Evolutionary conservation across 2,888 invertebrate species (phyloP), one percentile per base, ranked within the genome.

Genomic region (Noctua pronuba): DNA sequence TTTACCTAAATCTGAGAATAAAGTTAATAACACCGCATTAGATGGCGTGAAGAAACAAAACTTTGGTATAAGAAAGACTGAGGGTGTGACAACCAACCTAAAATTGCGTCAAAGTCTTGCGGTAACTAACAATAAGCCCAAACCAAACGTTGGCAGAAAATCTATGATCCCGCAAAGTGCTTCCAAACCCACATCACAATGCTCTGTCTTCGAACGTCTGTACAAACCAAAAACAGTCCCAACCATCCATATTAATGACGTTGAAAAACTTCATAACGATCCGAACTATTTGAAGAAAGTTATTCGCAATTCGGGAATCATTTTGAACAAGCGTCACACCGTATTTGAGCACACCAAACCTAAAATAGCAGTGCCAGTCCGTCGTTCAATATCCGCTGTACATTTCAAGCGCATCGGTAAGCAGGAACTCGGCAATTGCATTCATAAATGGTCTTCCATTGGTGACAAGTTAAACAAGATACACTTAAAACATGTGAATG

Each of bases 351-450:
- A 68, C 0, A 75, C 66, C 0, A 92, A 91, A 52, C 82, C 88
- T 0, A 87, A 89, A 71, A 75, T 83, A 5, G 79, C 72, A 0
- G 55, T 77, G 0, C 94, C 92, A 0, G 92, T 93, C 0, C 91
- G 97, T 28, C 89, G 97, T 58, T 97, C 97, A 0, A 95, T 97
- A 74, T 97, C 97, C 0, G 96, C 97, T 0, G 95, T 97, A 0
- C 97, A 97, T 85, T 95, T 97, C 8, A 97, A 96, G 80, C 88
- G 93, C 8, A 92, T 96, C 5, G 92, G 90, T 35, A 94, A 94
- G 75, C 92, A 84, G 35, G 96, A 96, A 83, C 82, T 94, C 0
- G 83, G 86, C 1, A 96, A 95, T 62, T 96, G 95, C 78, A 92
- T 96, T 8, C 94, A 95, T 28, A 95, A 95, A 89, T 96, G 95